Evolutionary conservation across 2,797 vertebrate genomes (phyloP).

Genomic region (Ataeniobius toweri): DNA sequence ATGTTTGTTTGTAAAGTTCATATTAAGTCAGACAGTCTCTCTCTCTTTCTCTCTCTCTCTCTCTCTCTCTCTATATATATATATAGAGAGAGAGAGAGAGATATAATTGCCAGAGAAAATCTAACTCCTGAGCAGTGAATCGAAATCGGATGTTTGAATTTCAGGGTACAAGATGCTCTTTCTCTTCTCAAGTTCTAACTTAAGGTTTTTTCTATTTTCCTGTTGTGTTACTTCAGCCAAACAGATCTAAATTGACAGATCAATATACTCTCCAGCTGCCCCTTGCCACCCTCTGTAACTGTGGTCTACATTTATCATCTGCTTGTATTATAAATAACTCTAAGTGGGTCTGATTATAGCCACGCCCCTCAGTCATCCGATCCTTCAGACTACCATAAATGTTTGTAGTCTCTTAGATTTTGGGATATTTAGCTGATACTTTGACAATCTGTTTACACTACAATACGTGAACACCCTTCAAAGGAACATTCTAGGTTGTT

Average conservation of each 20-base stretch:
- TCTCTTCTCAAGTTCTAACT: background rate
- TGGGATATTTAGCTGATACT: constrained; percentile 45
- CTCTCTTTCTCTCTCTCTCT: too few species aligned
- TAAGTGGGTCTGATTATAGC: constrained; percentile 78
- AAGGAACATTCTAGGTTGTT: constrained; percentile 34
- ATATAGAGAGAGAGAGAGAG: constrained; percentile 16
- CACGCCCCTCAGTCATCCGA: constrained; percentile 56
- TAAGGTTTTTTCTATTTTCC: background rate
- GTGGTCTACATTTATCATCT: constrained; percentile 79
- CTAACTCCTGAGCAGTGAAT: background rate
- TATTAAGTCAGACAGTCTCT: background rate
- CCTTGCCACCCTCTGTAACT: constrained; percentile 50
- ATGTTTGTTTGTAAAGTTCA: background rate
- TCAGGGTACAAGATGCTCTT: background rate
- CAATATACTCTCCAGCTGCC: constrained; percentile 33
- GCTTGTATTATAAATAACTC: constrained; percentile 83
- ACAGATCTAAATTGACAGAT: constrained; percentile 57
- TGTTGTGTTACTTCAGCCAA: background rate
- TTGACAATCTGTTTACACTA: constrained; percentile 48
- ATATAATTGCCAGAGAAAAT: constrained; percentile 5
- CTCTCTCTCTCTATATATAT: too few species aligned
- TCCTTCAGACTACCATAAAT: constrained; percentile 68
- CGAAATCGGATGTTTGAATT: background rate
- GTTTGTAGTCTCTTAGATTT: constrained; percentile 46
- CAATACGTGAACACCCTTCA: constrained; percentile 43